phyloP scores from a whole-genome alignment of 2,113 vertebrate species.

The Percopsis transmontana region DNA sequence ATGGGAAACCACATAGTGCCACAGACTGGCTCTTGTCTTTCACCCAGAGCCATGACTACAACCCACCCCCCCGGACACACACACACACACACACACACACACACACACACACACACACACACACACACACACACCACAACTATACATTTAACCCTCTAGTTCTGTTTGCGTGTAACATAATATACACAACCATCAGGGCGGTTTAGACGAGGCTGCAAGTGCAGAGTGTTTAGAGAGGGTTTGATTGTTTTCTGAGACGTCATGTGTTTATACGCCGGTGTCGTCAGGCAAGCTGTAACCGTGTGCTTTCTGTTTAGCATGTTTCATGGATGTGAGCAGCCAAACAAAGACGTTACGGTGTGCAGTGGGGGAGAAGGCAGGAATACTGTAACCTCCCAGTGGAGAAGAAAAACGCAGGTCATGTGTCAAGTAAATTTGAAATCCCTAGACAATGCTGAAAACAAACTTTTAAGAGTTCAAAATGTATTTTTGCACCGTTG shows the following conservation, averaged over 20 bases:
- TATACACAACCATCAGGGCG: conserved; percentile 46
- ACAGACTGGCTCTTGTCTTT: conserved; percentile 53
- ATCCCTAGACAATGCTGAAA: neutral
- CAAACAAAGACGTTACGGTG: neutral
- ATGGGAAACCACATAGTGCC: conserved; percentile 16
- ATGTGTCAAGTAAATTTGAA: neutral
- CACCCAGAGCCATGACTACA: conserved; percentile 18
- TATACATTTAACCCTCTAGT: conserved; percentile 18
- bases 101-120: too few relatives aligned
- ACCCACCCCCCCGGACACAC: neutral
- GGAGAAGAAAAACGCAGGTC: neutral
- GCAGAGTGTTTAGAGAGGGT: neutral
- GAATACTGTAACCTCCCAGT: conserved; percentile 2
- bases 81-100: too few relatives aligned
- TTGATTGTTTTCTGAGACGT: conserved; percentile 9
- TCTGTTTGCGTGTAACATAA: conserved; percentile 51
- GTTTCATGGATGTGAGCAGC: conserved; percentile 14
- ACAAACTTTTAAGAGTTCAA: too few relatives aligned
- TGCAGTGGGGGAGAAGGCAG: neutral
- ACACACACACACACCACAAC: neutral
- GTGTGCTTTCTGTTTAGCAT: neutral
- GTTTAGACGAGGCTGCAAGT: conserved; percentile 30
- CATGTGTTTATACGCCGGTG: conserved; percentile 19
- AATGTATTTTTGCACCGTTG: too few relatives aligned
- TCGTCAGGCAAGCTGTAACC: conserved; percentile 25